A percentile compares a stretch with the other conserved stretches of the same genome.
Conservation (phyloP, 2,797 vertebrate genomes). For the Mormyrops boulengeri region DNA sequence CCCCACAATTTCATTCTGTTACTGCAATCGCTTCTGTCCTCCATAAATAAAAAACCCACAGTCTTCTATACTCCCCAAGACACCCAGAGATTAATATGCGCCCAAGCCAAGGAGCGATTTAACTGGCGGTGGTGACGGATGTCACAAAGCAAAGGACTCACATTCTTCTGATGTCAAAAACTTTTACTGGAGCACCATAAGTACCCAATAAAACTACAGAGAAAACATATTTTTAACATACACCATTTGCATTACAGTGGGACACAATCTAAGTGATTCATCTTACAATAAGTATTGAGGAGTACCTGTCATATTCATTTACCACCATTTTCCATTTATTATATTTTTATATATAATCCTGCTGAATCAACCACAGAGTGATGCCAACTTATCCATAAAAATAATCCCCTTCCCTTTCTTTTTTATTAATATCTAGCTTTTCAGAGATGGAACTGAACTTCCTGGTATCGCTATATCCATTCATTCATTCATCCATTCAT, state of each 20-base stretch:
- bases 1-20: conserved; percentile 29
- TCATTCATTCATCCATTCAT: background rate
- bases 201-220: conserved; percentile 13
- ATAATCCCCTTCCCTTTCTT: background rate
- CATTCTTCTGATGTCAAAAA: conserved; percentile 48
- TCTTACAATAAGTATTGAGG: background rate
- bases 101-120: conserved; percentile 59
- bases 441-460: background rate
- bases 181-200: conserved; percentile 36
- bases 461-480: background rate
- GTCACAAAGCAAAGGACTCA: conserved; percentile 46
- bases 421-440: background rate
- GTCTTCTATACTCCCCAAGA: conserved; percentile 46
- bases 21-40: conserved; percentile 47
- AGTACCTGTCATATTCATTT: background rate
- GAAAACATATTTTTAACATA: background rate
- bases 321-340: background rate
- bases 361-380: background rate
- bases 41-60: conserved; percentile 54
- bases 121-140: conserved; percentile 60
- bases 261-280: background rate
- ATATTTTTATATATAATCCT: background rate
- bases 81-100: conserved; percentile 56
- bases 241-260: background rate
- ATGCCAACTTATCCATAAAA: background rate